A percentile compares a stretch with the other conserved stretches of the same genome.
Evolutionary conservation across 2,113 vertebrate genomes (phyloP).

Genomic region (Calidris pygmaea): DNA sequence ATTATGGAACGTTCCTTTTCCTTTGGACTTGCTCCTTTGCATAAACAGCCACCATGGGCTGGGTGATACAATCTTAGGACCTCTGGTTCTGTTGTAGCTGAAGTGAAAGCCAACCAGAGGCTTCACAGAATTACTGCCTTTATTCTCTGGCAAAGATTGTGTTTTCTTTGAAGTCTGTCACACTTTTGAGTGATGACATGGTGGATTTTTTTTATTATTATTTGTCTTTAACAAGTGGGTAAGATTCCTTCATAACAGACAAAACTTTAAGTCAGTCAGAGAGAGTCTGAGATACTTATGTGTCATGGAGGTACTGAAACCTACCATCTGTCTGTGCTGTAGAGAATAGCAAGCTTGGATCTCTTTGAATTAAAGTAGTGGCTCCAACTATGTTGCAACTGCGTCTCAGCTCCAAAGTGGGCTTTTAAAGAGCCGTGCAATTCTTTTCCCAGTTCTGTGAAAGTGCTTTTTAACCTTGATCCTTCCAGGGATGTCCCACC

Average conservation of each 20-base stretch:
- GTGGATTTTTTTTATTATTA: neutral
- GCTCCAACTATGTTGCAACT: neutral
- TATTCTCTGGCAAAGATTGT: neutral
- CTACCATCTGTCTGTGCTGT: neutral
- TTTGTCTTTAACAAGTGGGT: neutral
- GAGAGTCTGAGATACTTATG: neutral
- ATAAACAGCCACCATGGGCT: neutral
- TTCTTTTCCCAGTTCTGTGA: neutral
- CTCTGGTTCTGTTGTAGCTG: neutral
- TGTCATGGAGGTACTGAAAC: neutral
- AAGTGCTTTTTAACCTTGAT: neutral
- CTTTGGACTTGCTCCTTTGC: neutral
- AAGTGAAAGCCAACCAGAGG: neutral
- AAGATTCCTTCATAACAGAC: neutral
- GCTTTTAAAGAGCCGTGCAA: neutral
- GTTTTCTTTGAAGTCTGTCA: neutral
- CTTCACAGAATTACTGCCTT: neutral
- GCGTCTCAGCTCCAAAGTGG: neutral
- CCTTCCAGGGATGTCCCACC: neutral
- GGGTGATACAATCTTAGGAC: neutral
- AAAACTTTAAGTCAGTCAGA: neutral
- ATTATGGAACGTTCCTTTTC: neutral
- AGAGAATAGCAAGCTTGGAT: neutral
- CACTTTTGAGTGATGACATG: neutral
- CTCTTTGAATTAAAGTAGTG: constrained; percentile 14